A percentile compares a stretch with the other conserved stretches of the same genome.
Evolutionary conservation across 1,140 invertebrate species (phyloP).

Genomic region (Battus philenor): DNA sequence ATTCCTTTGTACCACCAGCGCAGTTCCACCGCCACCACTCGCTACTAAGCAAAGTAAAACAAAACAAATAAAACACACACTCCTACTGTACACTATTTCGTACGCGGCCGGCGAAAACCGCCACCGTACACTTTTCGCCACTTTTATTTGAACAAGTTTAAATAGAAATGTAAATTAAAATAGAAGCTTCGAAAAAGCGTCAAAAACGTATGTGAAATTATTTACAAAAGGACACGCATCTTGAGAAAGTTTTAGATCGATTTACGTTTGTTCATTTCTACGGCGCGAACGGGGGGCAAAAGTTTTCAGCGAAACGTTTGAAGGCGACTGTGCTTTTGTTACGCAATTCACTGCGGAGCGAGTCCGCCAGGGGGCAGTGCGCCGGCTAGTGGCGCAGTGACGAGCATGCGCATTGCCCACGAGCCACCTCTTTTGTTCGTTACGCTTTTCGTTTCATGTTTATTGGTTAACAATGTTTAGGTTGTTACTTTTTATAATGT

Average conservation of each 20-base stretch:
- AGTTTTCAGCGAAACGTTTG: conserved; percentile 58
- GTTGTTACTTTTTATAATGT: no score
- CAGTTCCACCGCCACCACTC: conserved; percentile 47
- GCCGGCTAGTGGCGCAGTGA: conserved; percentile 63
- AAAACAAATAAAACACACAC: conserved; percentile 61
- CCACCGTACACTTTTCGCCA: conserved; percentile 41
- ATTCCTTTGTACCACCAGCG: conserved; percentile 60
- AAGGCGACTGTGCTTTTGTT: conserved; percentile 68
- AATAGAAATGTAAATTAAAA: conserved; percentile 28
- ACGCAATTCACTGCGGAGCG: conserved; percentile 66
- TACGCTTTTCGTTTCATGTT: conserved; percentile 27
- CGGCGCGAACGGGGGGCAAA: conserved; percentile 46
- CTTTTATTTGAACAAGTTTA: conserved; percentile 13
- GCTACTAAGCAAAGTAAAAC: conserved; percentile 58
- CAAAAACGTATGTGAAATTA: conserved; percentile 18
- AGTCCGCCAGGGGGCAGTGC: conserved; percentile 65
- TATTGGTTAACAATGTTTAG: conserved; percentile 13
- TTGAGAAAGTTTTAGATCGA: conserved; percentile 62
- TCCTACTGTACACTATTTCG: conserved; percentile 46
- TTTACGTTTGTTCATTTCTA: conserved; percentile 53
- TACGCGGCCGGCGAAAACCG: conserved; percentile 41
- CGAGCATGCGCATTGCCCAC: conserved; percentile 60
- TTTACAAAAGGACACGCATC: conserved; percentile 31
- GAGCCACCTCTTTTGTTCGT: conserved; percentile 30
- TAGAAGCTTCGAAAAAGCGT: conserved; percentile 27